Evolutionary conservation across 2,888 invertebrate genomes (phyloP), one percentile per base, ranked within the genome.

Genomic region (Habroteleia sp.): DNA sequence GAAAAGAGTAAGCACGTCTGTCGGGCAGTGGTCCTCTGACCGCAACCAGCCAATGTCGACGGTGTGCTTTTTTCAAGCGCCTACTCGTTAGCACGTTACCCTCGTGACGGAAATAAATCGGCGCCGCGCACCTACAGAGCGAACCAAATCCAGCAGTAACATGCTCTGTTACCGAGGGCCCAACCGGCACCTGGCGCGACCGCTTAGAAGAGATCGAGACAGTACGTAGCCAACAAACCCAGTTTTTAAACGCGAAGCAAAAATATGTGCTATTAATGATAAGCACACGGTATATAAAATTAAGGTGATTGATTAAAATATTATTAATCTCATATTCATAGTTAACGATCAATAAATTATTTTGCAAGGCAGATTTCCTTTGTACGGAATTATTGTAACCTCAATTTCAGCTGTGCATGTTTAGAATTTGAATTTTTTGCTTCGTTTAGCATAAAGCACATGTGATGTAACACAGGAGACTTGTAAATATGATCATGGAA

Each of bases 11-110:
- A 62, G 62, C 66, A 31, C 56, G 56, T 62, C 77, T 77, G 74
- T 79, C 82, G 80, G 81, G 83, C 85, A 86, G 86, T 86, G 86
- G 85, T 86, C 85, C 85, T 83, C 81, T 79, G 84, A 82, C 85
- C 82, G 83, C 80, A 81, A 80, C 74, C 82, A 79, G 75, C 74
- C 77, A 27, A 85, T 81, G 81, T 80, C 79, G 82, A 77, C 79
- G 78, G 79, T 79, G 78, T 76, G 58, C 63, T 50, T 48, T 39
- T 74, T 50, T 52, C 48, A 46, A 39, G 35, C 58, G 46, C 81
- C 20, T 50, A 20, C 25, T 37, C 65, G 39, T 48, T 62, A 54
- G 54, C 71, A 63, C 75, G 62, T 71, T 71, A 62, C 60, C 41
- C 65, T 54, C 60, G 74, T 58, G 54, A 60, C 63, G 20, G 25